Evolutionary conservation across 2,113 vertebrate species (phyloP).

Genomic region (Tupaia tana): DNA sequence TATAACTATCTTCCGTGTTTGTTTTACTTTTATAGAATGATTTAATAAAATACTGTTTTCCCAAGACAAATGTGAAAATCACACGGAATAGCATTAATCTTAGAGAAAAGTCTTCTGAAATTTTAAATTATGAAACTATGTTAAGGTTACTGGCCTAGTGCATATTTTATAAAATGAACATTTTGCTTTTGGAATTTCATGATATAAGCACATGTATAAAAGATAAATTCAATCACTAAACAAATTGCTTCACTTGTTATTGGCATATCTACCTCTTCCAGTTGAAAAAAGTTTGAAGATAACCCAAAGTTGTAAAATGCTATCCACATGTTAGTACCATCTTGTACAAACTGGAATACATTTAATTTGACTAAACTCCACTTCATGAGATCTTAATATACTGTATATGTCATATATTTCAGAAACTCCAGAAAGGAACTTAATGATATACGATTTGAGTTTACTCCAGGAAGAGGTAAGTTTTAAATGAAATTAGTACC

Average conservation of each 20-base stretch:
- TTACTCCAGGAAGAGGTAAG: constrained; percentile 97
- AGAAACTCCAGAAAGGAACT: constrained; percentile 98
- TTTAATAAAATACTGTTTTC: constrained; percentile 38
- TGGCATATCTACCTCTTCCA: constrained; percentile 46
- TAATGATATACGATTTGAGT: constrained; percentile 99
- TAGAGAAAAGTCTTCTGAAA: constrained; percentile 7
- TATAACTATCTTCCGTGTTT: not conserved
- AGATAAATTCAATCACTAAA: constrained; percentile 62
- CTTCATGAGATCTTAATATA: constrained; percentile 82
- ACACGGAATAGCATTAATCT: not conserved
- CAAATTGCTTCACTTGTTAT: constrained; percentile 62
- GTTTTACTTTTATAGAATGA: not conserved
- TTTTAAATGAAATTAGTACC: constrained; percentile 83
- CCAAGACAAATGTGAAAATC: constrained; percentile 38
- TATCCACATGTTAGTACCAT: constrained; percentile 61
- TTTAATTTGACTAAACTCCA: constrained; percentile 70
- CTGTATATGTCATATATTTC: constrained; percentile 80
- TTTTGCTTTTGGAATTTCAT: constrained; percentile 52
- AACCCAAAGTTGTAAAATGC: constrained; percentile 66
- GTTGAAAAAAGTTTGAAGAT: constrained; percentile 38
- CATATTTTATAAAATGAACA: constrained; percentile 35
- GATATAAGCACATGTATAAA: constrained; percentile 27
- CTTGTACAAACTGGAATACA: constrained; percentile 74
- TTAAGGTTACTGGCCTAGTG: not conserved
- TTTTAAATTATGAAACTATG: constrained; percentile 45